Evolutionary conservation across 2,113 vertebrate species (phyloP).

Genomic region (Muntiacus reevesi): DNA sequence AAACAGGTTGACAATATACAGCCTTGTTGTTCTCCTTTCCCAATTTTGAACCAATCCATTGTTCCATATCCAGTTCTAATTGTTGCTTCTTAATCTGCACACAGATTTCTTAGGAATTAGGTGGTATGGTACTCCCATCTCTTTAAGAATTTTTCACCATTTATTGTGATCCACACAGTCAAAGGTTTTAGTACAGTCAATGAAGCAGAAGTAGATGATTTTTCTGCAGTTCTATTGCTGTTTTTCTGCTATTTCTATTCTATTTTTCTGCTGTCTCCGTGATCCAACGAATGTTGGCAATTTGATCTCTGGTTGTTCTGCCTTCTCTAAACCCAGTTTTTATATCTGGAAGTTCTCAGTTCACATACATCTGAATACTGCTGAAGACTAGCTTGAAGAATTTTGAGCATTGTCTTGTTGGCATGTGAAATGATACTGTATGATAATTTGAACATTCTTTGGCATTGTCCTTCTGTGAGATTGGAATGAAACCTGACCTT

Average conservation of each 20-base stretch:
- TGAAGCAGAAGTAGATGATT: not conserved
- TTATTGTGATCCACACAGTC: not conserved
- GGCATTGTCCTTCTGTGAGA: not conserved
- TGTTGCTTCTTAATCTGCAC: not conserved
- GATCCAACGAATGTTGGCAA: not conserved
- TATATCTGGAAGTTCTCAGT: not conserved
- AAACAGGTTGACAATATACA: not conserved
- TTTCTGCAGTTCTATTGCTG: not conserved
- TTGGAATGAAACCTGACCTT: not conserved
- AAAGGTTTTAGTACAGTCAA: not conserved
- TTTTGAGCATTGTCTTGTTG: not conserved
- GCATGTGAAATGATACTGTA: not conserved
- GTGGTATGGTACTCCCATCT: not conserved
- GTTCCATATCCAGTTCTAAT: not conserved
- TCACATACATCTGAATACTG: not conserved
- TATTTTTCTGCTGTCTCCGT: not conserved
- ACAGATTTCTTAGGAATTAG: not conserved
- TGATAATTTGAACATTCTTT: not conserved
- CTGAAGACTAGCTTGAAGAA: not conserved
- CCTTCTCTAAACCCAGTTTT: not conserved
- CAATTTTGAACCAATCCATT: not conserved
- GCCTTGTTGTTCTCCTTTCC: not conserved
- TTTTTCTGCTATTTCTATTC: too few species aligned
- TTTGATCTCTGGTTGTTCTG: not conserved
- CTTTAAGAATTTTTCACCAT: not conserved